A percentile compares a stretch with the other conserved stretches of the same genome.
Evolutionary conservation across 2,888 invertebrate genomes (phyloP).

Genomic region (Lissonota sp.): DNA sequence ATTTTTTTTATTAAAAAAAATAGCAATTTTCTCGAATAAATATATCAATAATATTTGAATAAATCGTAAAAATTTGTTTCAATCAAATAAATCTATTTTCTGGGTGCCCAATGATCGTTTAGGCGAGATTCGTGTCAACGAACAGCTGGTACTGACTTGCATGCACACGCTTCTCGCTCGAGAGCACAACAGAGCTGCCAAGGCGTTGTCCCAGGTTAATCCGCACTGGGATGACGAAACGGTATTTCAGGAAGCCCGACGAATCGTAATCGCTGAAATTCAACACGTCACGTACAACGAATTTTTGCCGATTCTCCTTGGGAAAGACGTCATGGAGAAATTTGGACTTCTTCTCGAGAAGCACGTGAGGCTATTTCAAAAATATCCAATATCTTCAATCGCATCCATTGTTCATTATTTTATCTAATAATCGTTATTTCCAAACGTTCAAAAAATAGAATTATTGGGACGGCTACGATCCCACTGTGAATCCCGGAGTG

Average conservation of each 20-base stretch:
- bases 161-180: conserved; percentile 96
- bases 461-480: conserved; percentile 93
- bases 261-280: conserved; percentile 93
- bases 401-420: background rate
- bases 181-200: conserved; percentile 95
- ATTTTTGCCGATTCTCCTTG: conserved; percentile 94
- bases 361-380: conserved; percentile 85
- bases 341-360: conserved; percentile 93
- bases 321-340: conserved; percentile 96
- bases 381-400: background rate
- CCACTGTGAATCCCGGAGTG: conserved; percentile 93
- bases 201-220: conserved; percentile 90
- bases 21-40: too few species aligned
- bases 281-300: conserved; percentile 96
- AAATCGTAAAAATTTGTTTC: too few species aligned
- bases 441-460: conserved; percentile 84
- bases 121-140: conserved; percentile 97
- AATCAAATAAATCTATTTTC: too few species aligned
- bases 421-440: conserved; percentile 58
- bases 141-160: conserved; percentile 94
- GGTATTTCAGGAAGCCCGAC: conserved; percentile 93
- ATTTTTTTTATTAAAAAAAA: too few species aligned
- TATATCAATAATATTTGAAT: too few species aligned
- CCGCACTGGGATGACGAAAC: conserved; percentile 98
- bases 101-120: conserved; percentile 65